phyloP scores from a whole-genome alignment of 2,113 vertebrate species.

The Empidonax traillii region DNA sequence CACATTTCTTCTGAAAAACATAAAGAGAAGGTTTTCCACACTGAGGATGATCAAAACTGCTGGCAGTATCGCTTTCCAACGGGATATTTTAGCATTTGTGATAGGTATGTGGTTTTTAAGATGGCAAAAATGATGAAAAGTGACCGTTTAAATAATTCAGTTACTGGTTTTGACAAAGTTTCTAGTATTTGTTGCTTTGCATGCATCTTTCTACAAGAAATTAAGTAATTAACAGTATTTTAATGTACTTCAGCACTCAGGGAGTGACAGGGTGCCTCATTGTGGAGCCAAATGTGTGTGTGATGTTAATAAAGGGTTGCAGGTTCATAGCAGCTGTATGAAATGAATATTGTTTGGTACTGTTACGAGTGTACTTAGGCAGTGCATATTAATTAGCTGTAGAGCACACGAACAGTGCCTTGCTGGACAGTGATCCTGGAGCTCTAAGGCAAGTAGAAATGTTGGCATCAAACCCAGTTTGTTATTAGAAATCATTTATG shows the following conservation, averaged over 20 bases:
- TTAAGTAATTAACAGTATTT: not conserved
- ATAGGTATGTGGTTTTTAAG: constrained; percentile 77
- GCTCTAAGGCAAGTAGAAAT: not conserved
- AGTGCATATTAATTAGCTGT: not conserved
- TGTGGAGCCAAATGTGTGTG: not conserved
- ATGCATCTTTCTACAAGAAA: not conserved
- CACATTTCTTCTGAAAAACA: constrained; percentile 98
- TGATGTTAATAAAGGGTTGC: not conserved
- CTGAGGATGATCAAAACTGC: constrained; percentile 94
- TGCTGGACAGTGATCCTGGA: not conserved
- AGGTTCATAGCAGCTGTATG: not conserved
- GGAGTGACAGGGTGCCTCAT: not conserved
- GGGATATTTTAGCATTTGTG: constrained; percentile 91
- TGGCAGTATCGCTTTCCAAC: constrained; percentile 99
- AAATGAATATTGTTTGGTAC: not conserved
- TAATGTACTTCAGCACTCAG: not conserved
- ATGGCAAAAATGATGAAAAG: not conserved
- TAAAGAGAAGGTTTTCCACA: constrained; percentile 96
- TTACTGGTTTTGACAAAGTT: not conserved
- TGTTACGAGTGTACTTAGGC: not conserved
- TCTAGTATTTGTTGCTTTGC: not conserved
- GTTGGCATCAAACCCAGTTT: not conserved
- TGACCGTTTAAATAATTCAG: not conserved
- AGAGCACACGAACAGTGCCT: not conserved
- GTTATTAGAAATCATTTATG: not conserved